Evolutionary conservation across 2,113 vertebrate genomes (phyloP).

Genomic region (Myxocyprinus asiaticus): DNA sequence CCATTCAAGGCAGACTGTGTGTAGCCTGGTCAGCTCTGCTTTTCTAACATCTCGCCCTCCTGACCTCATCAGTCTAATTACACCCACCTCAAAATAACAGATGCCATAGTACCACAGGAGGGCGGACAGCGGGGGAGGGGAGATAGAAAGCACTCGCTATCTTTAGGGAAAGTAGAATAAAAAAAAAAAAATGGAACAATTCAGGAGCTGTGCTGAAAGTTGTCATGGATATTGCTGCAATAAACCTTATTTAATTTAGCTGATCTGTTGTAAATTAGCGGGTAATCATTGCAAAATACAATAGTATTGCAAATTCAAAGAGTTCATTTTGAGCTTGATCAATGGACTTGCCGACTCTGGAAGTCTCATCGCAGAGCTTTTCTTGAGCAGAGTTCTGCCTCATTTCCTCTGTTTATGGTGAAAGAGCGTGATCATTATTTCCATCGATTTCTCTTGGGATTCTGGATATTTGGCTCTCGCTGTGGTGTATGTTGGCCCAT

Average conservation of each 20-base stretch:
- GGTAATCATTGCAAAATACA: conserved; percentile 27
- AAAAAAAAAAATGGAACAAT: conserved; percentile 47
- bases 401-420: conserved; percentile 40
- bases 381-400: conserved; percentile 33
- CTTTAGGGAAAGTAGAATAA: conserved; percentile 34
- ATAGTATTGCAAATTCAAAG: conserved; percentile 37
- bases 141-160: conserved; percentile 21
- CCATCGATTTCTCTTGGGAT: conserved; percentile 30
- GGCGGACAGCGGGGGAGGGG: conserved; percentile 1
- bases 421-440: conserved; percentile 31
- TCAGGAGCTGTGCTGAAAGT: conserved; percentile 31
- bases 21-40: conserved; percentile 48
- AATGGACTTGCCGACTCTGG: conserved; percentile 2
- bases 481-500: background rate
- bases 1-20: conserved; percentile 41
- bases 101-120: conserved; percentile 63
- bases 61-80: conserved; percentile 77
- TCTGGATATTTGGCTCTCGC: conserved; percentile 27
- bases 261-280: conserved; percentile 23
- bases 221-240: conserved; percentile 31
- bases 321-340: conserved; percentile 24
- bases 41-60: conserved; percentile 51
- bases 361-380: background rate
- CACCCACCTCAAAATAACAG: conserved; percentile 76
- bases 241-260: conserved; percentile 19